Percentiles rank a stretch among this genome's conserved stretches.
Evolutionary conservation across 1,140 invertebrate genomes (phyloP).

Genomic region (Drosophila pachea): DNA sequence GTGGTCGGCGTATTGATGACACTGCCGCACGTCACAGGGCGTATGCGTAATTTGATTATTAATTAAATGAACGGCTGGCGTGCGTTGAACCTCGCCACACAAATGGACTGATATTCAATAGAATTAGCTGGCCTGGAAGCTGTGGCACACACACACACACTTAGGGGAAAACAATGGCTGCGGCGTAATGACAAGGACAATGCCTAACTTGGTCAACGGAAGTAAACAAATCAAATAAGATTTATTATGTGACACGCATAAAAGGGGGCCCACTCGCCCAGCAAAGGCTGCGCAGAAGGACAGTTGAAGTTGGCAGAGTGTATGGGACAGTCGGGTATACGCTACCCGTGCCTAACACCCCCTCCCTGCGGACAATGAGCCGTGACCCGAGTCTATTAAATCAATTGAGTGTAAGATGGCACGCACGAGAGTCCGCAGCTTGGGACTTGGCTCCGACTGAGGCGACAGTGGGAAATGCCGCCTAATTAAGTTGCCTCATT

Average conservation of each 20-base stretch:
- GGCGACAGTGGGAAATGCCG: constrained; percentile 48
- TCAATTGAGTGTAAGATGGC: constrained; percentile 77
- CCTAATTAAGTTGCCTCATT: constrained; percentile 72
- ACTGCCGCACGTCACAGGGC: constrained; percentile 46
- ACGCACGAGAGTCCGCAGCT: constrained; percentile 42
- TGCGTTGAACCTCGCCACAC: constrained; percentile 30
- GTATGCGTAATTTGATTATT: constrained; percentile 76
- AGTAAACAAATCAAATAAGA: constrained; percentile 77
- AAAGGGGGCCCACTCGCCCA: constrained; percentile 58
- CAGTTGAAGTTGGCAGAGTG: background rate
- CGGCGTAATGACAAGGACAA: constrained; percentile 57
- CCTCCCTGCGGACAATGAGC: constrained; percentile 42
- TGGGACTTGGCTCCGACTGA: constrained; percentile 8
- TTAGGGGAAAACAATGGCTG: constrained; percentile 54
- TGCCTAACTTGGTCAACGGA: constrained; percentile 40
- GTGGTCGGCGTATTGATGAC: constrained; percentile 14
- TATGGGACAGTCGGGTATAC: too few species aligned
- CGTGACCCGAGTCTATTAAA: constrained; percentile 62
- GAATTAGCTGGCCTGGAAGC: constrained; percentile 52
- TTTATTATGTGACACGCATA: constrained; percentile 78
- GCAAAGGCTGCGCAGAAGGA: constrained; percentile 7
- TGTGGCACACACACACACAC: constrained; percentile 1
- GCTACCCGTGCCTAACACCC: background rate
- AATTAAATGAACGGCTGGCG: constrained; percentile 60
- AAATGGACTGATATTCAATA: constrained; percentile 64